Percentiles rank a stretch among this genome's conserved stretches.
phyloP scores from a whole-genome alignment of 2,888 invertebrate genomes.

The Eudemis profundana region DNA sequence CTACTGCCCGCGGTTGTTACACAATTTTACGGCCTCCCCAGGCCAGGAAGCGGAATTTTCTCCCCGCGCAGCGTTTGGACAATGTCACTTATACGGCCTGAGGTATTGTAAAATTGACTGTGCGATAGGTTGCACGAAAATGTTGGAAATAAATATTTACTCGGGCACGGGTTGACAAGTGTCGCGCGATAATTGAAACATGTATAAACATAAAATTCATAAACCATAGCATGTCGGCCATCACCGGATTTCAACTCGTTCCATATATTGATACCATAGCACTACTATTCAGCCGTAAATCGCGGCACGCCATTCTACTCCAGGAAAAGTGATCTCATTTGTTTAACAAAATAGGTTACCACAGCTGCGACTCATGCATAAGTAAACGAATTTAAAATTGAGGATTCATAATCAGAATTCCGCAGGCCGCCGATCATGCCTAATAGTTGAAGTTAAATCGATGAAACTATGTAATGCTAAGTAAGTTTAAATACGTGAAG shows the following conservation, averaged over 20 bases:
- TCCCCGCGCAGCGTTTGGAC: too few species aligned
- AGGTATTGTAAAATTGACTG: slow-evolving; percentile 20
- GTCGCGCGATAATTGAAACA: slow-evolving; percentile 27
- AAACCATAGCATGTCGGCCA: slow-evolving; percentile 16
- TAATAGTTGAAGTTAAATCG: slow-evolving; percentile 8
- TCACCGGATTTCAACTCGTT: slow-evolving; percentile 11
- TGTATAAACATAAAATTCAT: slow-evolving; percentile 20
- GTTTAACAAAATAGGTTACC: slow-evolving; percentile 16
- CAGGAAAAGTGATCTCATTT: slow-evolving; percentile 22
- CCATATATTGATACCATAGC: neutral
- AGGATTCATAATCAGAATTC: slow-evolving; percentile 13
- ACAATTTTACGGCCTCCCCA: too few species aligned
- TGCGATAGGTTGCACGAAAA: slow-evolving; percentile 22
- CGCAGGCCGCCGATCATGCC: neutral
- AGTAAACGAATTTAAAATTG: slow-evolving; percentile 19
- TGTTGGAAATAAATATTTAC: slow-evolving; percentile 17
- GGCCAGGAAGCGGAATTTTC: too few species aligned
- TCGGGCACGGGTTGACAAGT: slow-evolving; percentile 28
- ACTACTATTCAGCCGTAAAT: slow-evolving; percentile 5
- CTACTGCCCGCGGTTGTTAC: too few species aligned
- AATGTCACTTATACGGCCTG: too few species aligned
- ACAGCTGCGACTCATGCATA: slow-evolving; percentile 23
- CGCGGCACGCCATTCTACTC: slow-evolving; percentile 5
- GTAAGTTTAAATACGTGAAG: slow-evolving; percentile 27
- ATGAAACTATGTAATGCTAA: slow-evolving; percentile 16